Percentiles rank a stretch among this genome's conserved stretches.
Evolutionary conservation across 2,888 invertebrate species (phyloP).

Genomic region (Dicyrtoma fusca): DNA sequence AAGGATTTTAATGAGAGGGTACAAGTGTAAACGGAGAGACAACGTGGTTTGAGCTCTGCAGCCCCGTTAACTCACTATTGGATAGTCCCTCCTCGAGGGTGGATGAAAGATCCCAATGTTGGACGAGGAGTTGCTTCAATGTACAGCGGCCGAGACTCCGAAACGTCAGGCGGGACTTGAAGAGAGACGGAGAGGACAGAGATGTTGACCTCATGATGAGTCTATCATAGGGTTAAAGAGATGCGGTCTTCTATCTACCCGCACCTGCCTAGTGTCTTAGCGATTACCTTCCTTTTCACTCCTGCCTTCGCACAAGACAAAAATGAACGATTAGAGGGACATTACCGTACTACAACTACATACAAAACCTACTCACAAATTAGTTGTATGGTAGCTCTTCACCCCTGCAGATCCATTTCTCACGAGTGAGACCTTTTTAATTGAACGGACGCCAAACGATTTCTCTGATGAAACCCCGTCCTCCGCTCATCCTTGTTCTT

Average conservation of each 20-base stretch:
- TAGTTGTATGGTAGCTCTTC: slow-evolving; percentile 37
- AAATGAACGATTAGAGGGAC: slow-evolving; percentile 30
- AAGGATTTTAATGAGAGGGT: background rate
- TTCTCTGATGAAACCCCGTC: background rate
- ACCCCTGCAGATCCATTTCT: slow-evolving; percentile 31
- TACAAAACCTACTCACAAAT: slow-evolving; percentile 30
- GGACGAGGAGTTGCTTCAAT: background rate
- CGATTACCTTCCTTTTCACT: background rate
- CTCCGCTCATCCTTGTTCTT: background rate
- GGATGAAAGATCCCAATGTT: background rate
- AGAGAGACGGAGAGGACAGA: background rate
- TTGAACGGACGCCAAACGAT: background rate
- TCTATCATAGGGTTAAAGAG: slow-evolving; percentile 24
- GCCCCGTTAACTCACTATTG: background rate
- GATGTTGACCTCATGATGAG: slow-evolving; percentile 40
- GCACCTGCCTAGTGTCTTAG: slow-evolving; percentile 28
- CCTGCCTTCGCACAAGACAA: slow-evolving; percentile 8
- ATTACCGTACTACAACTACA: slow-evolving; percentile 34
- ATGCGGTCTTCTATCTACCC: slow-evolving; percentile 31
- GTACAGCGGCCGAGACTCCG: slow-evolving; percentile 7
- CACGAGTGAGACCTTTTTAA: slow-evolving; percentile 22
- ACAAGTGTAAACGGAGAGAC: background rate
- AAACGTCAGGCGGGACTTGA: slow-evolving; percentile 23
- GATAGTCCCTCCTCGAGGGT: slow-evolving; percentile 22
- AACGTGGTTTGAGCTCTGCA: background rate